phyloP scores from a whole-genome alignment of 53 echinoderm and acorn worm species.

The Temnopleurus reevesii region DNA sequence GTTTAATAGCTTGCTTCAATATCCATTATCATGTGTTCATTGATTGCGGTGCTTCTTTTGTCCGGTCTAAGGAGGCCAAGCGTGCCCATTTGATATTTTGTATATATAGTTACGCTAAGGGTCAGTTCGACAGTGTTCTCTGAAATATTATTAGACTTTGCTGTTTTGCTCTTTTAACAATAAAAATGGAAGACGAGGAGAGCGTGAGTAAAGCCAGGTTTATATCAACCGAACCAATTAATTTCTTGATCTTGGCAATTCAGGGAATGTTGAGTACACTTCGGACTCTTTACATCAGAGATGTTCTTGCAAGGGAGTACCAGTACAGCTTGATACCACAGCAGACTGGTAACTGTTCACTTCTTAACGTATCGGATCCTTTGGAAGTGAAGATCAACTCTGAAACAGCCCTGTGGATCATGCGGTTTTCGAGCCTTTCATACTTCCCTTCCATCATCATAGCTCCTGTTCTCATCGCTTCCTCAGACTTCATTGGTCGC shows the following conservation, averaged over 20 bases:
- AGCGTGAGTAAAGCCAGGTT: background rate
- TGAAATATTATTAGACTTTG: too few relatives aligned
- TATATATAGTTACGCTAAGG: too few relatives aligned
- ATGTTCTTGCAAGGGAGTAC: slow-evolving; percentile 3
- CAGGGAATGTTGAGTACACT: slow-evolving; percentile 63
- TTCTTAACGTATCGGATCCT: slow-evolving; percentile 26
- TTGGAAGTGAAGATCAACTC: slow-evolving; percentile 54
- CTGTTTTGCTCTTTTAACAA: background rate
- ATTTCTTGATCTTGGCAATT: slow-evolving; percentile 54
- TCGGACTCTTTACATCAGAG: slow-evolving; percentile 45
- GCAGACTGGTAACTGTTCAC: slow-evolving; percentile 13
- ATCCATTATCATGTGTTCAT: too few relatives aligned
- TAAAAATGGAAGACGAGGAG: slow-evolving; percentile 9
- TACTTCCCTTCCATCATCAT: slow-evolving; percentile 48
- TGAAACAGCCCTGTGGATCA: slow-evolving; percentile 46
- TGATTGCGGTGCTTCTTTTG: too few relatives aligned
- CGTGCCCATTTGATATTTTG: too few relatives aligned
- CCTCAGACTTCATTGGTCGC: slow-evolving; percentile 62
- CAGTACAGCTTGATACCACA: slow-evolving; percentile 38
- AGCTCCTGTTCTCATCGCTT: slow-evolving; percentile 35
- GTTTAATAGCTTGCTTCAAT: too few relatives aligned
- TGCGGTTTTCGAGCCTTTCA: slow-evolving; percentile 54
- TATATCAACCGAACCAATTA: slow-evolving; percentile 59
- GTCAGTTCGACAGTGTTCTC: too few relatives aligned
- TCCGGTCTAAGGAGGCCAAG: too few relatives aligned